Base-by-base conservation (phyloP, 2,888 invertebrate genomes). In the Caenorhabditis parvicauda region DNA sequence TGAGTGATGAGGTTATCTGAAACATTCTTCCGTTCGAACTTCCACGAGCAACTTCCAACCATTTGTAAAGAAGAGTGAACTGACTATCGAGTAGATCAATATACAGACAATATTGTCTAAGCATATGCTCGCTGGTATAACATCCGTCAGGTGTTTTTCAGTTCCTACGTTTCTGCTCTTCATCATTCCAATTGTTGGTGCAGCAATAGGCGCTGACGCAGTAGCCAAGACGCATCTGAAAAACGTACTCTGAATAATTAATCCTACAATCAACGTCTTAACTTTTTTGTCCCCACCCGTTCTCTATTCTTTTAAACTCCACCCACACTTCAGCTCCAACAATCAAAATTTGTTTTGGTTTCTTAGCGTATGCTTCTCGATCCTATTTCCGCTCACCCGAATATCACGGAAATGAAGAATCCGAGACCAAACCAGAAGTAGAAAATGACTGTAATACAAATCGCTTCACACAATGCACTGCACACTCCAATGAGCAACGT, bases 101-200 rank as follows among this genome's bases (percentile, higher is more conserved):
- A 67, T 22, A 19, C 61, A 67, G 6, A 54, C 27, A 24, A 62
- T 38, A 24, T 64, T 67, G 45, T 67, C 67, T 44, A 61, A 55
- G 35, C 59, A 59, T 32, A 59, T 49, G 12, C 59, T 51, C 27
- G 57, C 56, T 43, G 64, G 61, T 35, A 64, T 56, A 9, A 64
- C 41, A 35, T 64, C 54, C n/a, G n/a, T n/a, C n/a, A n/a, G n/a
- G n/a, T n/a, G n/a, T n/a, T 64, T 67, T 14, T 54, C 55, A 7
- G 44, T 48, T 32, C 67, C 67, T 3, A 67, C 60, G 9, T 54
- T 51, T 27, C 54, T 49, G 29, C 60, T 53, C 22, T 59, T 53
- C n/a, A 64, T 25, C 6, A 43, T 32, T 17, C 55, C 24, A 56
- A 67, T 54, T 12, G 59, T 59, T 0, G 67, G 61, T 49, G 53